Evolutionary conservation across 2,888 invertebrate genomes (phyloP).

Genomic region (Protula sp.): DNA sequence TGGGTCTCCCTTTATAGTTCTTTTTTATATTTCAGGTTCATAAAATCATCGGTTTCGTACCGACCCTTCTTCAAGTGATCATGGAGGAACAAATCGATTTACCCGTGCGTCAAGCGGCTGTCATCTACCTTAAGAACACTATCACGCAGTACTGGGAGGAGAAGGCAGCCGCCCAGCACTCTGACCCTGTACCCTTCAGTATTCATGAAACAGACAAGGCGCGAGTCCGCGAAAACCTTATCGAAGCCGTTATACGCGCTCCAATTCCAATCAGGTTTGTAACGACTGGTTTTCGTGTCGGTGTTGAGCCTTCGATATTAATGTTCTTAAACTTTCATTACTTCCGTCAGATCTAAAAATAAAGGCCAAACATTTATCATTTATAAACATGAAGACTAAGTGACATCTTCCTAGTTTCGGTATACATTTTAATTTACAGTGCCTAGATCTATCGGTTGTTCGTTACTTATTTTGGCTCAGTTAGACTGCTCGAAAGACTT

Average conservation of each 20-base stretch:
- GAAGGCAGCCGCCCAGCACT: conserved; percentile 55
- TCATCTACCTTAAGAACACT: conserved; percentile 93
- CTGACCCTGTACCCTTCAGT: conserved; percentile 63
- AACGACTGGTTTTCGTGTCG: too few species aligned
- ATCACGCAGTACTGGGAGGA: conserved; percentile 79
- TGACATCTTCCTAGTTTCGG: too few species aligned
- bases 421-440: too few species aligned
- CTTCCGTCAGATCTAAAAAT: too few species aligned
- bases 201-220: conserved; percentile 95
- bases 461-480: background rate
- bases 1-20: too few species aligned
- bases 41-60: conserved; percentile 94
- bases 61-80: conserved; percentile 85
- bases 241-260: conserved; percentile 91
- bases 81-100: conserved; percentile 81
- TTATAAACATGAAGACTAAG: too few species aligned
- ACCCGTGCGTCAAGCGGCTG: conserved; percentile 89
- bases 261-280: conserved; percentile 78
- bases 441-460: too few species aligned
- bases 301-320: too few species aligned
- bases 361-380: too few species aligned
- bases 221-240: conserved; percentile 84
- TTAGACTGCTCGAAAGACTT: too few species aligned
- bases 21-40: conserved; percentile 72
- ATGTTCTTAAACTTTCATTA: too few species aligned